Conservation (phyloP, 2,888 invertebrate species). For the Leptinotarsa juncta region DNA sequence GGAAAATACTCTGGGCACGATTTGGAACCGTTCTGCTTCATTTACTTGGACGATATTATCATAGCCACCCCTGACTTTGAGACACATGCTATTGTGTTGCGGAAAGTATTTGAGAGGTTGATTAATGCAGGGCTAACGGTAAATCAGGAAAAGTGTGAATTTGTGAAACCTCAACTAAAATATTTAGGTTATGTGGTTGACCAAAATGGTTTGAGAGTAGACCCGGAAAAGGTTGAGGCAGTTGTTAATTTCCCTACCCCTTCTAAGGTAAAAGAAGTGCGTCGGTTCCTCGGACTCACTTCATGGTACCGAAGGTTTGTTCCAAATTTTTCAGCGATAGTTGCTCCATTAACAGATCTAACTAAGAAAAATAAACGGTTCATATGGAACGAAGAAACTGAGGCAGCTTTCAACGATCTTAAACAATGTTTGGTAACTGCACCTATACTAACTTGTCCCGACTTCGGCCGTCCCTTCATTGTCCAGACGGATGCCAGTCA, state of each 20-base stretch:
- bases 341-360: constrained; percentile 30
- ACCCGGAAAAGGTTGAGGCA: constrained; percentile 23
- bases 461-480: constrained; percentile 40
- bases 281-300: constrained; percentile 24
- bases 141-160: constrained; percentile 31
- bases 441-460: constrained; percentile 41
- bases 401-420: constrained; percentile 17
- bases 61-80: constrained; percentile 43
- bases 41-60: constrained; percentile 51
- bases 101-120: constrained; percentile 38
- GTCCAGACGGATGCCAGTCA: constrained; percentile 45
- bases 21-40: constrained; percentile 44
- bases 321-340: constrained; percentile 16
- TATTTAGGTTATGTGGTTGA: constrained; percentile 41
- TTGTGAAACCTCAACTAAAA: constrained; percentile 30
- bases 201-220: constrained; percentile 24
- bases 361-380: constrained; percentile 35
- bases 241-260: constrained; percentile 22
- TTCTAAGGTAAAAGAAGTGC: constrained; percentile 25
- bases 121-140: constrained; percentile 48
- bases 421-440: constrained; percentile 35
- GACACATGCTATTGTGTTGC: constrained; percentile 40
- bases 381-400: constrained; percentile 33
- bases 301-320: constrained; percentile 33
- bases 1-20: constrained; percentile 44